These are phyloP conservation scores for Pediacus dermestoides DNA, from an alignment of 2,888 invertebrate genomes.

Conservation along the genomic window DNA sequence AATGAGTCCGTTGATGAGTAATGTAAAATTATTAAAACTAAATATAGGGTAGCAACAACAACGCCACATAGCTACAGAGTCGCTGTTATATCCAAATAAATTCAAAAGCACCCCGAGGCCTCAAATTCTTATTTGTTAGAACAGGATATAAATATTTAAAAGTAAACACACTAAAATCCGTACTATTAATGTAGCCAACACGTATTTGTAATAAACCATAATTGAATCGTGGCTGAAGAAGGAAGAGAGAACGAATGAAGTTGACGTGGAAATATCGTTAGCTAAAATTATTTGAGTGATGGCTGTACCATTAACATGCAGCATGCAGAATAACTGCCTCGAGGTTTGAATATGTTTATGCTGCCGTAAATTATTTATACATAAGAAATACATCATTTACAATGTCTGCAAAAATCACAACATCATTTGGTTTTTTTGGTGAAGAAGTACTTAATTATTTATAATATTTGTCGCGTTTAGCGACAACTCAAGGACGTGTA, in stretches of 20 bases:
- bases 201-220: slow-evolving; percentile 18
- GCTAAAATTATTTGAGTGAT: slow-evolving; percentile 28
- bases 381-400: slow-evolving; percentile 37
- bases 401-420: slow-evolving; percentile 34
- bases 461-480: slow-evolving; percentile 18
- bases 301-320: slow-evolving; percentile 33
- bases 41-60: slow-evolving; percentile 24
- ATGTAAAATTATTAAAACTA: slow-evolving; percentile 13
- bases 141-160: slow-evolving; percentile 38
- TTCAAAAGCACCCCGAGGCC: slow-evolving; percentile 19
- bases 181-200: slow-evolving; percentile 18
- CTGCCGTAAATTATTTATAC: slow-evolving; percentile 41
- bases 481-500: slow-evolving; percentile 21
- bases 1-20: slow-evolving; percentile 3
- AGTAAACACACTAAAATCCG: slow-evolving; percentile 31
- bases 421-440: slow-evolving; percentile 18
- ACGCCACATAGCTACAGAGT: too few relatives aligned
- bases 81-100: slow-evolving; percentile 25
- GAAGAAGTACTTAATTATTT: slow-evolving; percentile 10
- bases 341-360: slow-evolving; percentile 34
- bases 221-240: slow-evolving; percentile 20
- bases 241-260: slow-evolving; percentile 4
- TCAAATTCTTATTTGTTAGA: slow-evolving; percentile 28
- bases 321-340: slow-evolving; percentile 34
- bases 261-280: slow-evolving; percentile 17